These are phyloP conservation scores for Proteles cristata DNA, from an alignment of 2,113 vertebrate genomes.

Conservation along the genomic window DNA sequence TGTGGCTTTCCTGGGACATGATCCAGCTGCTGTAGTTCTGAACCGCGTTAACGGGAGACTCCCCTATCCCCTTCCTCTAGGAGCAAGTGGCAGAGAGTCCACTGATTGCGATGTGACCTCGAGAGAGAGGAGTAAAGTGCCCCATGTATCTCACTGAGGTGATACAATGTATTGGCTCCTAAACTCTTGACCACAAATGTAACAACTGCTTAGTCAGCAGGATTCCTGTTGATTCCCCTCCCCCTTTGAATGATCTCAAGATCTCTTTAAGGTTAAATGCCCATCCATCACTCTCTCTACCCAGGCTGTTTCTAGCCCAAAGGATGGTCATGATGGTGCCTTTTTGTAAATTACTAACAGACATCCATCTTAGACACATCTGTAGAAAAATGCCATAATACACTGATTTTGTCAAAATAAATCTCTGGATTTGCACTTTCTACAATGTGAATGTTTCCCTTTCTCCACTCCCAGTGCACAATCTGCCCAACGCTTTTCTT, in stretches of 20 bases:
- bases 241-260: not conserved
- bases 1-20: not conserved
- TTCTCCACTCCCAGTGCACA: rapidly evolving
- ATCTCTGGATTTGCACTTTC: not conserved
- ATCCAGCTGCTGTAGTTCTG: not conserved
- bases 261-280: not conserved
- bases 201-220: not conserved
- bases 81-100: not conserved
- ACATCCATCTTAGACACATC: not conserved
- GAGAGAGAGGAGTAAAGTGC: not conserved
- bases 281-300: not conserved
- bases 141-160: not conserved
- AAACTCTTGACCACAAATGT: not conserved
- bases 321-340: not conserved
- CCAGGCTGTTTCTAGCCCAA: not conserved
- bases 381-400: not conserved
- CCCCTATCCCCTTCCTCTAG: not conserved
- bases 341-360: not conserved
- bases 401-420: not conserved
- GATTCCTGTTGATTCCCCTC: not conserved
- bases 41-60: not conserved
- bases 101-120: not conserved
- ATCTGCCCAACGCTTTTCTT: not conserved
- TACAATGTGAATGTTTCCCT: not conserved
- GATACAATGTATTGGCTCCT: not conserved